Evolutionary conservation across 1,140 invertebrate species (phyloP), one percentile per base, ranked within the genome.

Genomic region (Phymastichus coffea): DNA sequence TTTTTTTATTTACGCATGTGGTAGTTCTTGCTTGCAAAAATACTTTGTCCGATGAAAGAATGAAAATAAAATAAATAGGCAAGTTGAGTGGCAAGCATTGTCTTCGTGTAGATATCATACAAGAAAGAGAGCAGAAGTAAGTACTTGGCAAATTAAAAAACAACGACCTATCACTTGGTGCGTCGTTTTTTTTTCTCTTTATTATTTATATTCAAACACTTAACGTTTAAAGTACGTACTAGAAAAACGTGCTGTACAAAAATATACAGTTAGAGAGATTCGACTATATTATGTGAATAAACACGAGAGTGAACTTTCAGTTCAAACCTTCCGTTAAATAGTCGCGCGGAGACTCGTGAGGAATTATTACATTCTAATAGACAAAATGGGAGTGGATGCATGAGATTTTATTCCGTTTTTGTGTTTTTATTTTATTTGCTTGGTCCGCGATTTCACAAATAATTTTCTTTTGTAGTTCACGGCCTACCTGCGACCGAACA

Each of bases 241-340:
- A 77, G 70, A 79, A 79, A 77, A 72, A 76, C 67, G 66, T 75
- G 66, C 73, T 74, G 70, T 78, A 79, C 71, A 79, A 79, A 79
- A 79, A 79, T 61, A 61, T 79, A 79, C 72, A 73, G n/a, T n/a
- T n/a, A n/a, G 69, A 72, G 48, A 48, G 49, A 49, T 48, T 60
- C 58, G 43, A 53, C 40, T 53, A 48, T 33, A 33, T 7, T 33
- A 33, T 33, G 12, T 33, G 12, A 33, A 33, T 33, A 33, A 33
- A 33, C 12, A n/a, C n/a, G n/a, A n/a, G n/a, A n/a, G n/a, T n/a
- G n/a, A n/a, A n/a, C n/a, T n/a, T n/a, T n/a, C n/a, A n/a, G n/a
- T n/a, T n/a, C n/a, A n/a, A n/a, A n/a, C n/a, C n/a, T n/a, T n/a
- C n/a, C n/a, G n/a, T n/a, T n/a, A n/a, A n/a, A n/a, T n/a, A n/a